phyloP scores from a whole-genome alignment of 2,113 vertebrate species.

The Diglossa brunneiventris region DNA sequence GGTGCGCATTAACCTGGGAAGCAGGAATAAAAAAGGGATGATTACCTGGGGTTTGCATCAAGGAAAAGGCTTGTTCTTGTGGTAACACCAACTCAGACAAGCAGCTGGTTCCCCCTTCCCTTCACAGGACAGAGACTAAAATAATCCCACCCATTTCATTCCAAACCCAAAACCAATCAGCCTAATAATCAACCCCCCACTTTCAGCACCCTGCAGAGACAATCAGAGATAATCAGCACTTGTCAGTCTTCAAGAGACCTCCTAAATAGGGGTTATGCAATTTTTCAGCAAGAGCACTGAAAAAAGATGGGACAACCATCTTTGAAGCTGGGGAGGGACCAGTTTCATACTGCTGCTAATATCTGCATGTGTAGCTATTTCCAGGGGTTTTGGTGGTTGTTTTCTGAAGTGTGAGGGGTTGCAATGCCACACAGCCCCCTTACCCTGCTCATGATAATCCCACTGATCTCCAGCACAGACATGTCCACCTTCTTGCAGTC shows the following conservation, averaged over 20 bases:
- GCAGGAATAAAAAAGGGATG: background rate
- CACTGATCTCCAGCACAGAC: conserved; percentile 96
- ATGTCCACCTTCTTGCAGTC: conserved; percentile 98
- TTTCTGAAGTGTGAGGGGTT: background rate
- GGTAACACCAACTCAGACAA: background rate
- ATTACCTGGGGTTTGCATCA: background rate
- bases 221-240: background rate
- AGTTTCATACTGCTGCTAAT: background rate
- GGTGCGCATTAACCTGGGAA: conserved; percentile 87
- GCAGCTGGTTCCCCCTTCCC: background rate
- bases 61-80: background rate
- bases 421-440: background rate
- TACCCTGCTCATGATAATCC: conserved; percentile 95
- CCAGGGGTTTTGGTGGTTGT: background rate
- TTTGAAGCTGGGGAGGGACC: background rate
- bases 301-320: background rate
- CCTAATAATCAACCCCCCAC: background rate
- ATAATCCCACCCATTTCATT: background rate
- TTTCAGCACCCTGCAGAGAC: background rate
- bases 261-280: no score
- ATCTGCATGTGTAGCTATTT: accelerated
- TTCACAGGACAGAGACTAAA: background rate
- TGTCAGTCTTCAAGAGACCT: background rate
- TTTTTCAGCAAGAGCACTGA: background rate
- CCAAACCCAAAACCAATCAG: background rate